These are phyloP conservation scores for Plutomurus gul DNA, from an alignment of 1,140 invertebrate genomes.

Conservation along the genomic window DNA sequence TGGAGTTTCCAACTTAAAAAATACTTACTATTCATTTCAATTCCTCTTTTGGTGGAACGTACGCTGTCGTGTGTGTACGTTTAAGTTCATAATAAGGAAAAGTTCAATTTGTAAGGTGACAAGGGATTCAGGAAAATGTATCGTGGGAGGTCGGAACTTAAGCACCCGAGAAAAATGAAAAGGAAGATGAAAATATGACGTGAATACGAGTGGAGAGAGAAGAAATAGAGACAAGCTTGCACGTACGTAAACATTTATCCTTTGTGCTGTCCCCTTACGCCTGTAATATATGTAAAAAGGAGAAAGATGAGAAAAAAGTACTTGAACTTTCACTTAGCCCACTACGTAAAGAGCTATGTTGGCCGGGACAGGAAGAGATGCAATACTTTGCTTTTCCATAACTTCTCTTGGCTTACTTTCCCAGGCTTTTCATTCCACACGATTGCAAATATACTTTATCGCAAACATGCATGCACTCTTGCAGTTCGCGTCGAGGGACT, in stretches of 20 bases:
- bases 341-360: background rate
- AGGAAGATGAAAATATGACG: background rate
- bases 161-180: background rate
- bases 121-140: too few relatives aligned
- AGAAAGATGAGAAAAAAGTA: conserved; percentile 4
- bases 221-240: background rate
- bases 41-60: too few relatives aligned
- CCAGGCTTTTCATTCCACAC: conserved; percentile 33
- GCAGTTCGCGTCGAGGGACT: background rate
- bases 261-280: background rate
- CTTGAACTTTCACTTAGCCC: conserved; percentile 19
- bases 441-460: conserved; percentile 34
- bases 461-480: conserved; percentile 1
- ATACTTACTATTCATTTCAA: too few relatives aligned
- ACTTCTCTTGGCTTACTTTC: conserved; percentile 19
- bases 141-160: background rate
- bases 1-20: too few relatives aligned
- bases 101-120: too few relatives aligned
- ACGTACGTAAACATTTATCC: background rate
- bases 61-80: too few relatives aligned
- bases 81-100: too few relatives aligned
- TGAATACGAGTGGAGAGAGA: background rate
- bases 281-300: background rate
- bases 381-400: conserved; percentile 5
- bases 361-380: background rate